Conservation (phyloP, 2,888 invertebrate genomes). For the Therioaphis trifolii region DNA sequence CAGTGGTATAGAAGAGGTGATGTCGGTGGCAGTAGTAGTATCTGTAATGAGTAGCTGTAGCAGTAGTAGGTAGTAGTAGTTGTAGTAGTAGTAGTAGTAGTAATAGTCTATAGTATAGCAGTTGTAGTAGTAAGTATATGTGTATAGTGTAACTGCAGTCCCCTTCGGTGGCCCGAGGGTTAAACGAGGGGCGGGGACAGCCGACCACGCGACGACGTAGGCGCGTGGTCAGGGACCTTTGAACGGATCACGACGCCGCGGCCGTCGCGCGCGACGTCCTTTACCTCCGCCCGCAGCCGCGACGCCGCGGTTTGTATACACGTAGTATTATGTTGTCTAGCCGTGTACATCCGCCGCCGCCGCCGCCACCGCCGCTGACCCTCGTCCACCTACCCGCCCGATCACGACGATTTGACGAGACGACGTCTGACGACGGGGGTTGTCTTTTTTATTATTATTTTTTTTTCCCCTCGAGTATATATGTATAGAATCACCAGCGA, state of each 20-base stretch:
- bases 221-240: slow-evolving; percentile 62
- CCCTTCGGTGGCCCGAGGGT: slow-evolving; percentile 48
- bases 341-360: neutral
- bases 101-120: slow-evolving; percentile 20
- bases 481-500: no score
- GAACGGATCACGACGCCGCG: slow-evolving; percentile 49
- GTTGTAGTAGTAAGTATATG: slow-evolving; percentile 7
- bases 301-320: slow-evolving; percentile 35
- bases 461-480: neutral
- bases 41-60: slow-evolving; percentile 6
- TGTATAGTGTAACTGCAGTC: neutral
- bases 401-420: slow-evolving; percentile 11
- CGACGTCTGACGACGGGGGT: slow-evolving; percentile 17
- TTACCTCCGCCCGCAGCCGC: neutral
- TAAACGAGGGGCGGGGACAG: slow-evolving; percentile 61
- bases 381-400: slow-evolving; percentile 4
- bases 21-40: slow-evolving; percentile 4
- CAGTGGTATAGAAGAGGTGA: neutral
- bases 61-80: slow-evolving; percentile 10
- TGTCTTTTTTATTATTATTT: slow-evolving; percentile 19
- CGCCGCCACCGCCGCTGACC: slow-evolving; percentile 27
- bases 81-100: slow-evolving; percentile 32
- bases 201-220: slow-evolving; percentile 56
- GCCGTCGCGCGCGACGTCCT: neutral
- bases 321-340: slow-evolving; percentile 58